These are phyloP conservation scores for Alloscopus bannaensis DNA, from an alignment of 2,888 invertebrate species.

Conservation along the genomic window DNA sequence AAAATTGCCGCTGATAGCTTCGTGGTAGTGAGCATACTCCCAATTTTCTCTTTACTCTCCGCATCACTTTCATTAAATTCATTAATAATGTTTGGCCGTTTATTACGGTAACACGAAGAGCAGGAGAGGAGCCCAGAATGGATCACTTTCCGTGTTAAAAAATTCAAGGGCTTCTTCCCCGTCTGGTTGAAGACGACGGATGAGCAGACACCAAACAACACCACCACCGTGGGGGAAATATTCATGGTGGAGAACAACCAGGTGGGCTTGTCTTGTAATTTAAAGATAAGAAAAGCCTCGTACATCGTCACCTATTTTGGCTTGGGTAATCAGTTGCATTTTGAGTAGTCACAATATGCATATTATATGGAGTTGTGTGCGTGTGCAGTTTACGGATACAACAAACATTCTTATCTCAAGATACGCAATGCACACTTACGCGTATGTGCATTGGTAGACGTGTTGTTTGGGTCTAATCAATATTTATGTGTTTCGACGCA, in stretches of 20 bases:
- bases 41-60: conserved; percentile 20
- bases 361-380: too few relatives aligned
- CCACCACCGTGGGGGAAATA: conserved; percentile 45
- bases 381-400: too few relatives aligned
- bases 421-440: too few relatives aligned
- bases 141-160: conserved; percentile 36
- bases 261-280: conserved; percentile 64
- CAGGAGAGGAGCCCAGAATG: conserved; percentile 10
- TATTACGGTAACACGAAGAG: conserved; percentile 31
- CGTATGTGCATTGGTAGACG: too few relatives aligned
- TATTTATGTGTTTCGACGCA: too few relatives aligned
- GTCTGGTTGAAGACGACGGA: conserved; percentile 1
- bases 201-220: conserved; percentile 18
- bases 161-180: conserved; percentile 44
- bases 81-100: conserved; percentile 61
- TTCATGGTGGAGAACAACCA: conserved; percentile 50
- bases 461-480: too few relatives aligned
- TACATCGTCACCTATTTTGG: conserved; percentile 59
- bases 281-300: conserved; percentile 47
- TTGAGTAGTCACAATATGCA: too few relatives aligned
- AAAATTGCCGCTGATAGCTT: too few relatives aligned
- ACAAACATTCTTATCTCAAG: too few relatives aligned
- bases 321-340: too few relatives aligned
- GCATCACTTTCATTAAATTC: conserved; percentile 39
- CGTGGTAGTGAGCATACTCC: not conserved